Conservation (phyloP, 2,888 invertebrate genomes). For the Cryptocheilus praepositus region DNA sequence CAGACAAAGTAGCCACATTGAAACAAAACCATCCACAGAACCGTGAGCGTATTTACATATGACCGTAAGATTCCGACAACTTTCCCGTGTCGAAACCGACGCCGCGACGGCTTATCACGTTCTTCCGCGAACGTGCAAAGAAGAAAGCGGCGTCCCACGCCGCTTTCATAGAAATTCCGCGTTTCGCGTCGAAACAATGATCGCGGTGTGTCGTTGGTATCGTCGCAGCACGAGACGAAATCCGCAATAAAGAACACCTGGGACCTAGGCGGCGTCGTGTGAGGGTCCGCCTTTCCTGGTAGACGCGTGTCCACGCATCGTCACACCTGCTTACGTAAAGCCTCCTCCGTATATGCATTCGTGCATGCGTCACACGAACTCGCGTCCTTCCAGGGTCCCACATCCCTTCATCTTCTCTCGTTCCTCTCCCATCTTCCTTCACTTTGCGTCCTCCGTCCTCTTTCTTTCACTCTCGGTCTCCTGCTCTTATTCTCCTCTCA, state of each 20-base stretch:
- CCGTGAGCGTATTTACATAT: too few species aligned
- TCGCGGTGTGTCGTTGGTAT: neutral
- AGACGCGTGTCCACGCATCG: conserved; percentile 74
- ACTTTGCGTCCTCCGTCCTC: conserved; percentile 24
- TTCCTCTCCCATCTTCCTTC: conserved; percentile 11
- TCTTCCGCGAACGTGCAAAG: neutral
- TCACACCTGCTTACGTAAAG: conserved; percentile 74
- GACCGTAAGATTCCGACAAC: too few species aligned
- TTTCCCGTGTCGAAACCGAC: neutral
- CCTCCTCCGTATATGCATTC: conserved; percentile 51
- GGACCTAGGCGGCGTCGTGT: conserved; percentile 52
- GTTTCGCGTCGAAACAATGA: neutral
- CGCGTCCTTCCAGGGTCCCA: conserved; percentile 38
- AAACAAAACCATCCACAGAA: too few species aligned
- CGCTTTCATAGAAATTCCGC: neutral
- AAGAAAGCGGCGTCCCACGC: neutral
- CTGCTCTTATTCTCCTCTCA: neutral
- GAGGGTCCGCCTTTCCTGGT: conserved; percentile 65
- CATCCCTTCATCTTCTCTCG: neutral
- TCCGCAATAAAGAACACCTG: conserved; percentile 68
- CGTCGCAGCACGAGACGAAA: conserved; percentile 42
- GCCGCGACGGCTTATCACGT: neutral
- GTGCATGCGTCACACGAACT: conserved; percentile 32
- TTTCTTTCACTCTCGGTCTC: conserved; percentile 9
- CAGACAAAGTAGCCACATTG: too few species aligned